Conservation (phyloP, 2,113 vertebrate genomes). For the Syngnathus scovelli region DNA sequence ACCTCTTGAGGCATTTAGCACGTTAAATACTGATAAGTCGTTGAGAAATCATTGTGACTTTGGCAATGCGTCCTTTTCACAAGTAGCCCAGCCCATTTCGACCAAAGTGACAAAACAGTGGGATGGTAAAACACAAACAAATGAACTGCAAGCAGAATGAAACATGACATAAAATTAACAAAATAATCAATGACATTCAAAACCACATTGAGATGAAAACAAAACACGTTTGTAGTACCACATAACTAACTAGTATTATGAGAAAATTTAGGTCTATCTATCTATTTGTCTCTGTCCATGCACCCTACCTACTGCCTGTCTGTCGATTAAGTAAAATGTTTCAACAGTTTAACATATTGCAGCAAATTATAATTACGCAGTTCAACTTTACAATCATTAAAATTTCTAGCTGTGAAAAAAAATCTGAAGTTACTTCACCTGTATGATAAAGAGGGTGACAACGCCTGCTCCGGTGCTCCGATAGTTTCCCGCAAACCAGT, state of each 20-base stretch:
- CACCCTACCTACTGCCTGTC: too few species aligned
- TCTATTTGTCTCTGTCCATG: too few species aligned
- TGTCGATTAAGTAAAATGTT: background rate
- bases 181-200: background rate
- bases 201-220: background rate
- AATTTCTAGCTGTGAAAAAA: background rate
- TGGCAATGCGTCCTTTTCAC: conserved; percentile 15
- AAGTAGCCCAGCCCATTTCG: conserved; percentile 46
- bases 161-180: background rate
- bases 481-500: conserved; percentile 61
- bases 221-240: too few species aligned
- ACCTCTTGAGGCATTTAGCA: background rate
- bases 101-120: conserved; percentile 56
- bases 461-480: conserved; percentile 54
- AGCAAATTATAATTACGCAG: background rate
- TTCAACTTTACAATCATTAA: background rate
- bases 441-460: conserved; percentile 56
- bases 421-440: conserved; percentile 42
- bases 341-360: background rate
- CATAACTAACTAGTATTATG: too few species aligned
- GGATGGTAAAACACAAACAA: conserved; percentile 55
- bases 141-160: conserved; percentile 45
- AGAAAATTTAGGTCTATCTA: too few species aligned
- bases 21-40: background rate
- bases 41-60: background rate